These are phyloP conservation scores for Melanerpes formicivorus DNA, from an alignment of 2,113 vertebrate species.

Conservation along the genomic window DNA sequence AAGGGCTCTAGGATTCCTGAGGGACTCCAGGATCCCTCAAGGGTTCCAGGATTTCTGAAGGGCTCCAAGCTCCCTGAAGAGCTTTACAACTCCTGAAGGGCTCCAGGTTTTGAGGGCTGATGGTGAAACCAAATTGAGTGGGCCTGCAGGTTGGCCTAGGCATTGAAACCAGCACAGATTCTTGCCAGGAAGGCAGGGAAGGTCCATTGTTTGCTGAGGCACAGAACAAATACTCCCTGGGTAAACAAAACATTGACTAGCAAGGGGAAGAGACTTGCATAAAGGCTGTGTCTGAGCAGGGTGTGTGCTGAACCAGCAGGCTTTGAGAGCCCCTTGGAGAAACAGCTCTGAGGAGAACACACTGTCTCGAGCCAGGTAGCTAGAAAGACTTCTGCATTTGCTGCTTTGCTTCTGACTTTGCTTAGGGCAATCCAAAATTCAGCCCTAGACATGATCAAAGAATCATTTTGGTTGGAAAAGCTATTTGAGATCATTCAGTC, in stretches of 20 bases:
- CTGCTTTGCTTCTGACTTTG: neutral
- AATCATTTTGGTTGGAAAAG: too few relatives aligned
- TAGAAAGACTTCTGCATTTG: neutral
- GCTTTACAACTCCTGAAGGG: neutral
- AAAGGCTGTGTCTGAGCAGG: neutral
- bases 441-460: neutral
- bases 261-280: neutral
- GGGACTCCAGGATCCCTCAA: neutral
- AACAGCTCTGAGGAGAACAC: rapidly evolving
- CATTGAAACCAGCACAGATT: neutral
- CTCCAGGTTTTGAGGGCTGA: neutral
- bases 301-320: neutral
- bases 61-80: neutral
- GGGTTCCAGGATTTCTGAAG: neutral
- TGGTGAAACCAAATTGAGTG: neutral
- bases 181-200: neutral
- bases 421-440: neutral
- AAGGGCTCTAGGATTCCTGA: too few relatives aligned
- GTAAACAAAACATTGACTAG: neutral
- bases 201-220: neutral
- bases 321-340: neutral
- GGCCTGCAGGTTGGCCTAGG: neutral
- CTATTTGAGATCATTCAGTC: too few relatives aligned
- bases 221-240: neutral
- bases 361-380: neutral